These are phyloP conservation scores for Halyomorpha halys DNA, from an alignment of 1,140 invertebrate species.

Conservation along the genomic window DNA sequence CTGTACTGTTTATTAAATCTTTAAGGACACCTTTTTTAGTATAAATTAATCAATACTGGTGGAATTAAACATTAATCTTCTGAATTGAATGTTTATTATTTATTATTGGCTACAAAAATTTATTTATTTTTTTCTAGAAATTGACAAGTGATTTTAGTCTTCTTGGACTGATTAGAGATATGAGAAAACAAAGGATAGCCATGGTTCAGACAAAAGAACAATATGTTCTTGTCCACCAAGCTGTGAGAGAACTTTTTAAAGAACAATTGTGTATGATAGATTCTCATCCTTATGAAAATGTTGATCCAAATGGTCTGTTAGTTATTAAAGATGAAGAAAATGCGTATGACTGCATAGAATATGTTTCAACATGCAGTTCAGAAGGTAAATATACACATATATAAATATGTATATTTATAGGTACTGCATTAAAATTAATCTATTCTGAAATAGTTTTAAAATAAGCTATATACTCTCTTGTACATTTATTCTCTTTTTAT, in stretches of 20 bases:
- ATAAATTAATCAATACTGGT: too few relatives aligned
- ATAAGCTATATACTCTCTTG: neutral
- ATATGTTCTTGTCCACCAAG: slow-evolving; percentile 77
- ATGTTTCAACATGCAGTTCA: slow-evolving; percentile 2
- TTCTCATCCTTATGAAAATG: slow-evolving; percentile 47
- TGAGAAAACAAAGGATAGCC: slow-evolving; percentile 54
- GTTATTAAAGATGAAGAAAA: slow-evolving; percentile 30
- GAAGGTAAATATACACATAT: slow-evolving; percentile 6
- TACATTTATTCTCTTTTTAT: neutral
- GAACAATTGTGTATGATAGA: slow-evolving; percentile 46
- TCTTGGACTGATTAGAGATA: slow-evolving; percentile 43
- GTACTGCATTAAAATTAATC: neutral
- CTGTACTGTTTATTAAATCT: too few relatives aligned
- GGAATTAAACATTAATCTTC: neutral
- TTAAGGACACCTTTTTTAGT: too few relatives aligned
- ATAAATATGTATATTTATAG: too few relatives aligned
- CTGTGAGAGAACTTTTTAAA: slow-evolving; percentile 44
- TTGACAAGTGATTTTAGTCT: slow-evolving; percentile 45
- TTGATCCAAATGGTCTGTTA: slow-evolving; percentile 40
- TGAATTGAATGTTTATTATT: neutral
- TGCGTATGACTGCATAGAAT: slow-evolving; percentile 14
- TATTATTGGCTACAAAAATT: neutral
- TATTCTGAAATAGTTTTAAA: neutral
- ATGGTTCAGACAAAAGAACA: slow-evolving; percentile 93
- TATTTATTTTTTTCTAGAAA: slow-evolving; percentile 38